Percentiles rank a stretch among this genome's conserved stretches.
These are phyloP conservation scores for Drosophila tristis DNA, from an alignment of 1,140 invertebrate species.

Conservation along the genomic window DNA sequence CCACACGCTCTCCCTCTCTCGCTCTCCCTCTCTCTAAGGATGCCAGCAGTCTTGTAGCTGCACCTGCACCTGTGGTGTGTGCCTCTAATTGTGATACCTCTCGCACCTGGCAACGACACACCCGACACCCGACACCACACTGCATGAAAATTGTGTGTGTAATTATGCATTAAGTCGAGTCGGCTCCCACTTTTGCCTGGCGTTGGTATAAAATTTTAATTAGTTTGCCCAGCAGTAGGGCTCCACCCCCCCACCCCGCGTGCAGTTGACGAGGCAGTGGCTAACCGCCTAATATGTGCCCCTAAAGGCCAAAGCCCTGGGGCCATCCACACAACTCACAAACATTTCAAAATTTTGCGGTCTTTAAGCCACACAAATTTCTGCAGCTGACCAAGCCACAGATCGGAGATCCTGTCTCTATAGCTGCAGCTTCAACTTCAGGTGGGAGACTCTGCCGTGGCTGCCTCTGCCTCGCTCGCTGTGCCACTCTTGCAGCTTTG, in stretches of 20 bases:
- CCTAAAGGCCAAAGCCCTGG: neutral
- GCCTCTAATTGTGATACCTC: conserved; percentile 36
- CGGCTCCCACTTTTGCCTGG: conserved; percentile 45
- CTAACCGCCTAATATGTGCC: conserved; percentile 14
- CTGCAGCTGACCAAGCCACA: neutral
- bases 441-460: conserved; percentile 10
- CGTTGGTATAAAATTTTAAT: conserved; percentile 76
- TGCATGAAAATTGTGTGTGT: conserved; percentile 82
- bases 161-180: conserved; percentile 76
- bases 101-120: conserved; percentile 57
- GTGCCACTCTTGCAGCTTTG: conserved; percentile 17
- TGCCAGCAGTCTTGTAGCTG: conserved; percentile 4
- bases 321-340: neutral
- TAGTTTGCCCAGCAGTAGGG: conserved; percentile 47
- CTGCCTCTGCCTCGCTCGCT: neutral
- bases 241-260: conserved; percentile 3
- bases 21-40: conserved; percentile 12
- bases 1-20: neutral
- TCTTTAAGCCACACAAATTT: conserved; percentile 42
- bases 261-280: conserved; percentile 19
- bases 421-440: conserved; percentile 11
- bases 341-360: conserved; percentile 45
- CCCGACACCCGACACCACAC: conserved; percentile 73
- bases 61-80: conserved; percentile 3
- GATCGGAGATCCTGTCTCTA: neutral